Percentiles rank a stretch among this genome's conserved stretches.
These are phyloP conservation scores for Phaethon lepturus DNA, from an alignment of 2,113 vertebrate genomes.

Conservation along the genomic window DNA sequence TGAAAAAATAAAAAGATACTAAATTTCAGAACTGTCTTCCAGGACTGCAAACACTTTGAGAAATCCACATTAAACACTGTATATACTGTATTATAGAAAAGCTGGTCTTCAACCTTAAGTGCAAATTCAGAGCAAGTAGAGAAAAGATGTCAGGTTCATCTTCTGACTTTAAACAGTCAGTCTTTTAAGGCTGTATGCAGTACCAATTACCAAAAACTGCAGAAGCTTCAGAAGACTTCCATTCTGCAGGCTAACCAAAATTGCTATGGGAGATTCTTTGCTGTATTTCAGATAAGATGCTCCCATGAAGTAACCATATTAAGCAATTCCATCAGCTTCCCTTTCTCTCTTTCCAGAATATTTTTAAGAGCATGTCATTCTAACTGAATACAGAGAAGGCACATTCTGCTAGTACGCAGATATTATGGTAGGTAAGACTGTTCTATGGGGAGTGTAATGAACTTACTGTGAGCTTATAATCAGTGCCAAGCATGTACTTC, in stretches of 20 bases:
- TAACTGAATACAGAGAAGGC: neutral
- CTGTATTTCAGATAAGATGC: neutral
- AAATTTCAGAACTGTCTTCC: neutral
- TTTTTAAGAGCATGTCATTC: neutral
- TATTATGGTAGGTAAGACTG: neutral
- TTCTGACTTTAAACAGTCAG: neutral
- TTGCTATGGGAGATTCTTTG: neutral
- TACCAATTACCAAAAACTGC: neutral
- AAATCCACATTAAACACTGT: neutral
- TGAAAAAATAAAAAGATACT: neutral
- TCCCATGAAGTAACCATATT: neutral
- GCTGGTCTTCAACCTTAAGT: neutral
- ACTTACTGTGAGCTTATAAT: conserved; percentile 87
- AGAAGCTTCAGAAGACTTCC: neutral
- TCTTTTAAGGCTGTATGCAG: neutral
- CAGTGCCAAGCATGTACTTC: conserved; percentile 87
- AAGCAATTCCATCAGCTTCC: neutral
- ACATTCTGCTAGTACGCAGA: neutral
- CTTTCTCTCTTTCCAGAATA: neutral
- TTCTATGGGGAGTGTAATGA: neutral
- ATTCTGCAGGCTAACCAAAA: neutral
- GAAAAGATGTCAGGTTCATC: neutral
- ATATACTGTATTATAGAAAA: neutral
- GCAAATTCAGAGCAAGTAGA: neutral
- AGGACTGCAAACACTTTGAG: neutral